These are phyloP conservation scores for Eilema caniola DNA, from an alignment of 2,888 invertebrate genomes.

Conservation along the genomic window DNA sequence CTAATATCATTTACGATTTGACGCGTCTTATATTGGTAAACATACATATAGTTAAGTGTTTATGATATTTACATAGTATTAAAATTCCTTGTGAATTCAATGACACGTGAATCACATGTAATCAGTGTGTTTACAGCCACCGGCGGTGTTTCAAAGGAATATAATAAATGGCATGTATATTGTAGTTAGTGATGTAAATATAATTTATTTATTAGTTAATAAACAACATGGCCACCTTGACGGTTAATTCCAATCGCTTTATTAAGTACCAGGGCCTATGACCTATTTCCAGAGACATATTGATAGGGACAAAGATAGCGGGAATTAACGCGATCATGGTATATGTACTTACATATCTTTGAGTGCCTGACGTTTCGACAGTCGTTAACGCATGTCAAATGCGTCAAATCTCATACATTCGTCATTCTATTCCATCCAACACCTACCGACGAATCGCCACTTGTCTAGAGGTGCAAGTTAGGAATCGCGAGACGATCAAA, in stretches of 20 bases:
- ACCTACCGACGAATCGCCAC: too few species aligned
- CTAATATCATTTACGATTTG: slow-evolving; percentile 15
- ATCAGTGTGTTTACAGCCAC: slow-evolving; percentile 13
- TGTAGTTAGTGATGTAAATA: neutral
- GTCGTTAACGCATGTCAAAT: too few species aligned
- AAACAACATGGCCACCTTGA: too few species aligned
- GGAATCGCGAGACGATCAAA: too few species aligned
- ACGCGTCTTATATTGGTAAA: slow-evolving; percentile 18
- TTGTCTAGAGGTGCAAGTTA: too few species aligned
- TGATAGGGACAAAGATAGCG: too few species aligned
- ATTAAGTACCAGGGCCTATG: neutral
- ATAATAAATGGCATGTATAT: neutral
- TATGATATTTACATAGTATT: slow-evolving; percentile 24
- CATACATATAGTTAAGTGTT: slow-evolving; percentile 14
- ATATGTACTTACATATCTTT: too few species aligned
- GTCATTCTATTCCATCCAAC: too few species aligned
- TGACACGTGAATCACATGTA: slow-evolving; percentile 17
- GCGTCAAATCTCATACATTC: too few species aligned
- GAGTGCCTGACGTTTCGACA: too few species aligned
- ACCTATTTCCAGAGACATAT: neutral
- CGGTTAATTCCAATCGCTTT: neutral
- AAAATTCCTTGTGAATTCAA: slow-evolving; percentile 39
- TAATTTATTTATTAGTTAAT: slow-evolving; percentile 4
- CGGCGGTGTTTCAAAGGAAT: neutral
- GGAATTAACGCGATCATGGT: too few species aligned